These are phyloP conservation scores for Trigoniulus corallinus DNA, from an alignment of 1,140 invertebrate genomes.

Conservation along the genomic window DNA sequence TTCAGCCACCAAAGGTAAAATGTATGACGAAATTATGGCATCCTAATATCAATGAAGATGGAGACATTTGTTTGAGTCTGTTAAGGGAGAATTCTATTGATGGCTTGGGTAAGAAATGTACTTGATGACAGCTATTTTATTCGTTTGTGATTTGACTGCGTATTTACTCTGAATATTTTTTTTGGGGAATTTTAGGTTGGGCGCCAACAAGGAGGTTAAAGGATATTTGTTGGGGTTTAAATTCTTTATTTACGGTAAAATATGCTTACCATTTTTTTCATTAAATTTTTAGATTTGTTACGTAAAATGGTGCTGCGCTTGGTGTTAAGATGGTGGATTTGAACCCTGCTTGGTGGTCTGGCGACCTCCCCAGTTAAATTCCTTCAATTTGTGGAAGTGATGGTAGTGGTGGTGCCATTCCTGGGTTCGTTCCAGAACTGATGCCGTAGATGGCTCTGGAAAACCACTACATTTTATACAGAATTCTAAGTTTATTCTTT, in stretches of 20 bases:
- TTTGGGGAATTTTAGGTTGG: slow-evolving; percentile 41
- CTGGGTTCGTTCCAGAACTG: too few species aligned
- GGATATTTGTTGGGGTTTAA: slow-evolving; percentile 89
- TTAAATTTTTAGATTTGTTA: too few species aligned
- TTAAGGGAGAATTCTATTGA: slow-evolving; percentile 81
- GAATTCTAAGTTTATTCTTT: too few species aligned
- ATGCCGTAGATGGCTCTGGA: too few species aligned
- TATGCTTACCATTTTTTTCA: slow-evolving; percentile 12
- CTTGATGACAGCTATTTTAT: background rate
- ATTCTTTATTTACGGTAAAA: slow-evolving; percentile 78
- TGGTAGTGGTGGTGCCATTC: too few species aligned
- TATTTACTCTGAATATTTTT: too few species aligned
- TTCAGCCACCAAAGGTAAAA: slow-evolving; percentile 77
- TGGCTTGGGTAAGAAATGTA: slow-evolving; percentile 43
- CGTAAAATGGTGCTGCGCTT: too few species aligned
- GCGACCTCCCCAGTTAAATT: too few species aligned
- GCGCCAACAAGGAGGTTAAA: slow-evolving; percentile 78
- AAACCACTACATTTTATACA: too few species aligned
- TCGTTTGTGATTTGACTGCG: background rate
- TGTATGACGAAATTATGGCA: slow-evolving; percentile 86
- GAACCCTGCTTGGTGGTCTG: too few species aligned
- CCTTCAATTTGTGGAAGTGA: too few species aligned
- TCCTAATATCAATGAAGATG: slow-evolving; percentile 87
- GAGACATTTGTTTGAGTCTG: slow-evolving; percentile 85
- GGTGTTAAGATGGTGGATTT: too few species aligned